Evolutionary conservation across 2,888 invertebrate species (phyloP), one percentile per base, ranked within the genome.

Genomic region (Lasius fuliginosus): DNA sequence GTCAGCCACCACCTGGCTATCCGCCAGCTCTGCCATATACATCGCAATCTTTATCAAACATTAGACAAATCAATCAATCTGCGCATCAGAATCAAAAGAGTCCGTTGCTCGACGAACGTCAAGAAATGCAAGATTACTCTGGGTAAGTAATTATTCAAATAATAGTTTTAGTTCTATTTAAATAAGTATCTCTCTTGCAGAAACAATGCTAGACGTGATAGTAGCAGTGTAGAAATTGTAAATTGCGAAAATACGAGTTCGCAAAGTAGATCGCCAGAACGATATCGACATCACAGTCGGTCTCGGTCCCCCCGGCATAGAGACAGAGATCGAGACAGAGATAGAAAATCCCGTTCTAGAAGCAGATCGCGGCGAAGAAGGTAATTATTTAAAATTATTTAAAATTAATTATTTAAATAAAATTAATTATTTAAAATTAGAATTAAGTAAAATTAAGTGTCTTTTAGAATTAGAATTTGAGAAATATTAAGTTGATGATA

Each of bases 1-100:
- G 95, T 67, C 96, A 96, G 90, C 96, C 96, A 42, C 96, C 96
- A 0, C 96, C 96, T 11, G 96, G 96, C 58, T 96, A 96, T 91
- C 95, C 96, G 40, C 94, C 94, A 36, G 94, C 94, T 27, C 87
- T 95, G 86, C 94, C 94, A 2, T 94, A 94, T 86, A 92, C 91
- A 46, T 91, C 93, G 27, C 92, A 95, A 89, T 92, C 94, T 84
- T 88, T 94, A 86, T 84, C 90, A 83, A 92, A 90, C 87, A 91
- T 92, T 83, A 93, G 92, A 79, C 92, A 91, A 86, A 92, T 88
- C 87, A 93, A 85, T 86, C 93, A 91, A 86, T 89, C 90, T 85
- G 88, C 89, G 0, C 90, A 92, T 84, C 92, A 92, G 81, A 90
- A 90, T 89, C 93, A 93, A 87, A 92, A 94, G 65, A 94, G 95